Evolutionary conservation across 2,888 invertebrate genomes (phyloP).

Genomic region (Drosophila phalerata): DNA sequence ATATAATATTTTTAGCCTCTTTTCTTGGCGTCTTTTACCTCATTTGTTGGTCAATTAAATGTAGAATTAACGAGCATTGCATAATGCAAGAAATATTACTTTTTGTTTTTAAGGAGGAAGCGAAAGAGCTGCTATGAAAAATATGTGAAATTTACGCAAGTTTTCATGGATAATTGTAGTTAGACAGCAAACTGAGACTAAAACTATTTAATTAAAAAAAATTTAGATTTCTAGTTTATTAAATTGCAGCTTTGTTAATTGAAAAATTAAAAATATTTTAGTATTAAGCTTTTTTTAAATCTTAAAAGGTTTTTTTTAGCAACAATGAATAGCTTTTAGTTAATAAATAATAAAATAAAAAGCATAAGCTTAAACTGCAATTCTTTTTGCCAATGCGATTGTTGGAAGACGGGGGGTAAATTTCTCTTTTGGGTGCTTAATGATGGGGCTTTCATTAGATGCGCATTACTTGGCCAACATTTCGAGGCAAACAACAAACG

Average conservation of each 20-base stretch:
- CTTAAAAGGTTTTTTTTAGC: too few species aligned
- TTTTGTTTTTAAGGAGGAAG: conserved; percentile 61
- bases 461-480: conserved; percentile 65
- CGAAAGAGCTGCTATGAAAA: conserved; percentile 22
- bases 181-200: conserved; percentile 54
- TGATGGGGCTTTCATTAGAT: conserved; percentile 54
- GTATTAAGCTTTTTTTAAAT: background rate
- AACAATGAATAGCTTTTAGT: too few species aligned
- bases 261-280: too few species aligned
- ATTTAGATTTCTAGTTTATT: background rate
- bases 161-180: conserved; percentile 34
- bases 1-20: background rate
- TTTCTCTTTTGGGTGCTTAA: conserved; percentile 56
- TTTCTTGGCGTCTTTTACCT: background rate
- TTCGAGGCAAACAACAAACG: conserved; percentile 52
- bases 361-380: conserved; percentile 26
- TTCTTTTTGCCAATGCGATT: conserved; percentile 26
- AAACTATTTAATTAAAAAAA: background rate
- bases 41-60: conserved; percentile 71
- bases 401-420: conserved; percentile 11
- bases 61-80: conserved; percentile 57
- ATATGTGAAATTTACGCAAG: conserved; percentile 59
- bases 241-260: background rate
- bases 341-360: background rate
- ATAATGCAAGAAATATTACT: conserved; percentile 29